Evolutionary conservation across 2,888 invertebrate species (phyloP), one percentile per base, ranked within the genome.

Genomic region (Galerucella pusilla): DNA sequence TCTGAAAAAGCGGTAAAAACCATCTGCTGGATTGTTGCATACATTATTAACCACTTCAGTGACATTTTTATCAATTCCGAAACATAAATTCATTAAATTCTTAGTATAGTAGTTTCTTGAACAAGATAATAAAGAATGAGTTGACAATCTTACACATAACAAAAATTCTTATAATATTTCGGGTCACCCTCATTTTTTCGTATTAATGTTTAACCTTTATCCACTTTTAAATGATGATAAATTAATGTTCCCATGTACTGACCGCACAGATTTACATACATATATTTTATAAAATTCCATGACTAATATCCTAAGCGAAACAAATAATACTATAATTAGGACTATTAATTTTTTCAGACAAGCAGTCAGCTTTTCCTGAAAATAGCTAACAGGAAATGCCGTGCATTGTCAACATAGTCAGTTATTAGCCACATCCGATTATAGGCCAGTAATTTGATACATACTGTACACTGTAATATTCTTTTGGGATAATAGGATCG

Each of bases 211-310:
- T 20, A 60, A 28, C 60, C 60, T 60, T 12, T 28, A 60, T 12
- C 11, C 12, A 20, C 20, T 28, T 60, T 10, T 12, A 60, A 60
- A 60, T 60, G 11, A 63, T n/a, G 63, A 63, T 63, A 63, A 61
- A 61, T 63, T 14, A n/a, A 63, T 42, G 42, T 14, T 63, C 11
- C 28, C 63, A 63, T 35, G 42, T 42, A 63, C 57, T 57, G 42
- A 68, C 28, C n/a, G 54, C 57, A 68, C 54, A 68, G 68, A 57
- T 68, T 68, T 68, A 68, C 68, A 68, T 68, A 68, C 68, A 68
- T 59, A 68, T n/a, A 68, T 68, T 68, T 68, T 35, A n/a, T 42
- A 42, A 60, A 60, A 60, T 20, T 6, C 20, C 59, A 25, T 68
- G 60, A 68, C 68, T 60, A 68, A 68, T 68, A 60, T 59, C 25